Evolutionary conservation across 2,797 vertebrate species (phyloP).

Genomic region (Enteromius paludinosus): DNA sequence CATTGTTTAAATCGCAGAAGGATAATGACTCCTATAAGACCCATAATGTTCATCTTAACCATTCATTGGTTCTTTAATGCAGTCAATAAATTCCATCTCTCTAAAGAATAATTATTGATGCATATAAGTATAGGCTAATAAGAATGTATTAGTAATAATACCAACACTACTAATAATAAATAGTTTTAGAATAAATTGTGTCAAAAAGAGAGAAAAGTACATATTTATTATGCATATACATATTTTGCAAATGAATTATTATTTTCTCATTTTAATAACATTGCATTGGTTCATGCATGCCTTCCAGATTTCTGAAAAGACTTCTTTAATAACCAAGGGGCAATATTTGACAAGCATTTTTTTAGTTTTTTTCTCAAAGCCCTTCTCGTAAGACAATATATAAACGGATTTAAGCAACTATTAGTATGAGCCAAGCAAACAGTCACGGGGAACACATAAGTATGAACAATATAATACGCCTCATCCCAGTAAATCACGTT

Average conservation of each 20-base stretch:
- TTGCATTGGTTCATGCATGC: background rate
- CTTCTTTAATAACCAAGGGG: background rate
- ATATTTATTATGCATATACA: background rate
- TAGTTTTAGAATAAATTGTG: background rate
- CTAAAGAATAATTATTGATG: background rate
- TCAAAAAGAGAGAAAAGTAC: background rate
- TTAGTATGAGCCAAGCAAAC: slow-evolving; percentile 83
- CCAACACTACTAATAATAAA: background rate
- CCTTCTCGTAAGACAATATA: slow-evolving; percentile 80
- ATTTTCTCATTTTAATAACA: background rate
- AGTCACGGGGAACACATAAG: slow-evolving; percentile 80
- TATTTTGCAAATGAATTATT: background rate
- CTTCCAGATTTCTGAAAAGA: background rate
- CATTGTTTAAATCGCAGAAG: background rate
- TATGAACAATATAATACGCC: slow-evolving; percentile 76
- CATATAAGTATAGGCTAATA: background rate
- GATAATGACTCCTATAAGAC: background rate
- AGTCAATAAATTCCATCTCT: background rate
- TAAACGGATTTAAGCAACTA: slow-evolving; percentile 84
- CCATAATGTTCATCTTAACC: background rate
- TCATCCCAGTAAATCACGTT: slow-evolving; percentile 72
- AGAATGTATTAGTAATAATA: background rate
- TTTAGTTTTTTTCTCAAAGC: slow-evolving; percentile 65
- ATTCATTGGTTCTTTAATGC: background rate
- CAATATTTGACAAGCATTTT: slow-evolving; percentile 14